Percentiles rank a stretch among this genome's conserved stretches.
Conservation (phyloP, 2,113 vertebrate species). For the Phylloscopus whistleri region DNA sequence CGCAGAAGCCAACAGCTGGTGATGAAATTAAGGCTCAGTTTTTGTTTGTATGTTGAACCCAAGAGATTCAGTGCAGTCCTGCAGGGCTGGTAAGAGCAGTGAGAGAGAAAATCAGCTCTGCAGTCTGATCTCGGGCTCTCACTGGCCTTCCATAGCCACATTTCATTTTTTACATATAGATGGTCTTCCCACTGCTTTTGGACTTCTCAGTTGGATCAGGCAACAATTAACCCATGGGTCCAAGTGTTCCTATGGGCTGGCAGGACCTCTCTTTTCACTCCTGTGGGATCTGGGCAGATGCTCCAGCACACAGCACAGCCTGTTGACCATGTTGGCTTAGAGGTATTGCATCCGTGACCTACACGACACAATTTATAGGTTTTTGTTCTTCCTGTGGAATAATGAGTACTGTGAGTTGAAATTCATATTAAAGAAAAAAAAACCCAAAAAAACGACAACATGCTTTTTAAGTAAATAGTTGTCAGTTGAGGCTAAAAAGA, state of each 20-base stretch:
- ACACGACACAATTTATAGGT: neutral
- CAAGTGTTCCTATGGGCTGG: neutral
- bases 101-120: neutral
- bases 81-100: neutral
- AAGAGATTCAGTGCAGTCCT: neutral
- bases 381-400: neutral
- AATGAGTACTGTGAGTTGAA: neutral
- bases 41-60: neutral
- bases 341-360: neutral
- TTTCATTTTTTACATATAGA: rapidly evolving
- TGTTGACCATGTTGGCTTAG: neutral
- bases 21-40: neutral
- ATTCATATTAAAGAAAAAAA: neutral
- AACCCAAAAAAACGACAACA: too few relatives aligned
- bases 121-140: neutral
- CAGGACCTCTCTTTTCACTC: neutral
- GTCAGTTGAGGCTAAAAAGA: neutral
- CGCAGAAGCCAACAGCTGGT: neutral
- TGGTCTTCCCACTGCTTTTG: neutral
- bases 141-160: neutral
- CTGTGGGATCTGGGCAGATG: neutral
- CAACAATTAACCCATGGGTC: neutral
- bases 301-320: neutral
- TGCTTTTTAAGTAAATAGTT: neutral
- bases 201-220: neutral